phyloP scores from a whole-genome alignment of 1,140 invertebrate genomes.

The Penaeus vannamei region DNA sequence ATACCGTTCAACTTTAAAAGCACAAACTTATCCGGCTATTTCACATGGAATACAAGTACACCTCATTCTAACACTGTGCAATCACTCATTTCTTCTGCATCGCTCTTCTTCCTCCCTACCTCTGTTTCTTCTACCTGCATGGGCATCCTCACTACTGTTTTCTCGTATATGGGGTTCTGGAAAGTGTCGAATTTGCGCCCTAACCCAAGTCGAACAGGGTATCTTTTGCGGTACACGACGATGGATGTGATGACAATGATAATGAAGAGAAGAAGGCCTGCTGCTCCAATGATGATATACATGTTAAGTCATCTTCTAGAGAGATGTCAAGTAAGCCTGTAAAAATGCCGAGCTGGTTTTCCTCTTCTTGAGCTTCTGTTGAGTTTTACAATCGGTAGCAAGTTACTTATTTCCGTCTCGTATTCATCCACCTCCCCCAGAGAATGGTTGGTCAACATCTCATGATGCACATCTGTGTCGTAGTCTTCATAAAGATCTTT shows the following conservation, averaged over 20 bases:
- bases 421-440: too few relatives aligned
- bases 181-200: constrained; percentile 72
- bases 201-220: constrained; percentile 71
- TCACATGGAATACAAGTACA: background rate
- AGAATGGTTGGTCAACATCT: too few relatives aligned
- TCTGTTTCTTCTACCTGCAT: constrained; percentile 56
- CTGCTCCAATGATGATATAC: constrained; percentile 36
- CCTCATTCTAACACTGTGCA: constrained; percentile 64
- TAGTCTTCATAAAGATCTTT: too few relatives aligned
- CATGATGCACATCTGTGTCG: too few relatives aligned
- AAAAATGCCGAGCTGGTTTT: background rate
- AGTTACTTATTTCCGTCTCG: too few relatives aligned
- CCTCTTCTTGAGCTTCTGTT: background rate
- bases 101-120: constrained; percentile 55
- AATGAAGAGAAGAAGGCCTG: background rate
- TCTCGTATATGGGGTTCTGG: constrained; percentile 71
- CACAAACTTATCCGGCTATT: background rate
- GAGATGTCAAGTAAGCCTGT: background rate
- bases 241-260: constrained; percentile 51
- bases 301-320: constrained; percentile 43
- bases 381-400: background rate
- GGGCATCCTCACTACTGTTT: constrained; percentile 66
- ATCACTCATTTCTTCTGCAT: constrained; percentile 66
- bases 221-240: constrained; percentile 69
- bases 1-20: background rate